Evolutionary conservation across 2,797 vertebrate genomes (phyloP), one percentile per base, ranked within the genome.

Genomic region (Numenius phaeopus): DNA sequence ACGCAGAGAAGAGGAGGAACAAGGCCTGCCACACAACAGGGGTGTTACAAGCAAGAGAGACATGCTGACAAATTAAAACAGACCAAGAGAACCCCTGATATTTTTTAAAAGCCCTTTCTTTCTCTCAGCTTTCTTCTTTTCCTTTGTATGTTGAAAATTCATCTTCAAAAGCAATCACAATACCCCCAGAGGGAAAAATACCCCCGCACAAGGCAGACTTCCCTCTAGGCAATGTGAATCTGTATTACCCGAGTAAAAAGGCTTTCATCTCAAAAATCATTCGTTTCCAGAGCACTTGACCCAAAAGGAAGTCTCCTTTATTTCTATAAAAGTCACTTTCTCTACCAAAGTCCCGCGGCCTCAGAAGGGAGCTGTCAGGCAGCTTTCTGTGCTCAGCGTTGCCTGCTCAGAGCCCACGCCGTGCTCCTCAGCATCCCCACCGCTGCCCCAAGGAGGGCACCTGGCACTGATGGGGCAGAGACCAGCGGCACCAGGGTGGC

Each of bases 191-290:
- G 95, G 90, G 80, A 89, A 94, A 93, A 93, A 81, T 30, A 95
- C 39, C 95, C 96, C 6, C 7, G 75, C 71, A 72, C 52, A 80
- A 95, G 89, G 80, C 89, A 95, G 94, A 54, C 95, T 76, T 92
- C 88, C 83, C 94, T 67, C 77, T 42, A 87, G 92, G 94, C 96
- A 83, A 82, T 22, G 85, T 79, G 91, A 93, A 46, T 75, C 91
- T 58, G 32, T 22, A 58, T 75, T 84, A 86, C 88, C 83, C 40
- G 1, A 80, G 79, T 49, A 79, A 80, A 94, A 94, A 92, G 46
- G 54, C 93, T 97, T 97, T 97, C 88, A 95, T 95, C 92, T 92
- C 87, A 26, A 90, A 96, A 97, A 91, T n/a, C n/a, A 24, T 59
- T 89, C 44, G 2, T 88, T 94, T 95, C 90, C 83, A 78, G 65